Evolutionary conservation across 2,888 invertebrate genomes (phyloP).

Genomic region (Pristionchus mayeri): DNA sequence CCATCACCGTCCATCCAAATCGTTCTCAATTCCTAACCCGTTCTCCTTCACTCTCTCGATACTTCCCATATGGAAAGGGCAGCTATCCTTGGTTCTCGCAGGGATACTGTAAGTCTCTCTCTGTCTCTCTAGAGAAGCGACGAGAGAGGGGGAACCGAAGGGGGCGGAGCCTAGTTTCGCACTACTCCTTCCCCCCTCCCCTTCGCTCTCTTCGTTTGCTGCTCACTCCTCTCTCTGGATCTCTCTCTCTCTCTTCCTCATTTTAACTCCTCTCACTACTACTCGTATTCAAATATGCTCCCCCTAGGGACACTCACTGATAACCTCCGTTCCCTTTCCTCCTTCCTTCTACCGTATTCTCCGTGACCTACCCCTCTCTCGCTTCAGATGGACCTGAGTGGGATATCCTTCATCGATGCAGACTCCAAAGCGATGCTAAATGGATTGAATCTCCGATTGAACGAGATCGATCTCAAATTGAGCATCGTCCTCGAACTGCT

Average conservation of each 20-base stretch:
- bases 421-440: constrained; percentile 70
- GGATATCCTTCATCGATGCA: constrained; percentile 63
- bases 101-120: constrained; percentile 44
- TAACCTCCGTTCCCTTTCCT: not conserved
- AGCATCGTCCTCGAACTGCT: constrained; percentile 68
- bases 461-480: constrained; percentile 74
- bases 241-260: constrained; percentile 20
- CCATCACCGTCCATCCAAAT: constrained; percentile 10
- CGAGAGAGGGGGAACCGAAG: not conserved
- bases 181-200: not conserved
- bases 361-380: constrained; percentile 2
- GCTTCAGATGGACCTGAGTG: constrained; percentile 41
- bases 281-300: constrained; percentile 33
- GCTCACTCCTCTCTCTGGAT: constrained; percentile 31
- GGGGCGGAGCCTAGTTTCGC: constrained; percentile 35
- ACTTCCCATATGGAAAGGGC: constrained; percentile 36
- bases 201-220: not conserved
- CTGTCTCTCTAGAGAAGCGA: not conserved
- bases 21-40: constrained; percentile 26
- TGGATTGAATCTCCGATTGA: constrained; percentile 68
- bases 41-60: constrained; percentile 30
- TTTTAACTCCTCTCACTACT: constrained; percentile 26
- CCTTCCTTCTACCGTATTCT: not conserved
- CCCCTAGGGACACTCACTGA: constrained; percentile 23
- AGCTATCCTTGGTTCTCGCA: not conserved